These are phyloP conservation scores for Cydia strobilella DNA, from an alignment of 1,140 invertebrate genomes.

Conservation along the genomic window DNA sequence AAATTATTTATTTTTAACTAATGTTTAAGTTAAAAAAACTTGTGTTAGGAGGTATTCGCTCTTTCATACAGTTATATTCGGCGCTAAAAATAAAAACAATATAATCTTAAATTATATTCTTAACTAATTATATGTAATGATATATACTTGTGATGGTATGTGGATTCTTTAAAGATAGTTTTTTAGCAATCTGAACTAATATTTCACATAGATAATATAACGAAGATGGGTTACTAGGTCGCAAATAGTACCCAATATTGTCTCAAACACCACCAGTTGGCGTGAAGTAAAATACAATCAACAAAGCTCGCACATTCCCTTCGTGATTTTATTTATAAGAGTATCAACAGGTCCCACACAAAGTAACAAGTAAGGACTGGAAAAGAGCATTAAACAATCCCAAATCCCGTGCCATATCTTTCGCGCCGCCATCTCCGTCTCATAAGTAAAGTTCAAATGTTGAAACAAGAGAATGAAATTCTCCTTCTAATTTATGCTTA, in stretches of 20 bases:
- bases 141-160: not conserved
- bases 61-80: too few relatives aligned
- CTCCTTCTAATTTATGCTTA: slow-evolving; percentile 69
- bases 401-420: slow-evolving; percentile 26
- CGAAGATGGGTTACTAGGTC: not conserved
- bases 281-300: slow-evolving; percentile 12
- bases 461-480: slow-evolving; percentile 71
- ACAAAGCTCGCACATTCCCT: slow-evolving; percentile 23
- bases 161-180: not conserved
- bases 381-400: slow-evolving; percentile 24
- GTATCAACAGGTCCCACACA: slow-evolving; percentile 29
- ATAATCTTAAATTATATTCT: too few relatives aligned
- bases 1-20: too few relatives aligned
- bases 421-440: slow-evolving; percentile 39
- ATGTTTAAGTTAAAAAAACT: too few relatives aligned
- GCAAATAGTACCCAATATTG: not conserved
- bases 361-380: slow-evolving; percentile 25
- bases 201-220: not conserved
- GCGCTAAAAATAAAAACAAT: too few relatives aligned
- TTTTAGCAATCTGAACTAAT: not conserved
- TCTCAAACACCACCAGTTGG: not conserved
- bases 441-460: slow-evolving; percentile 70
- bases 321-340: slow-evolving; percentile 30
- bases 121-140: too few relatives aligned
- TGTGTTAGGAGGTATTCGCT: too few relatives aligned